Conservation (phyloP, 23 tunicate species). For the Clavelina lepadiformis region DNA sequence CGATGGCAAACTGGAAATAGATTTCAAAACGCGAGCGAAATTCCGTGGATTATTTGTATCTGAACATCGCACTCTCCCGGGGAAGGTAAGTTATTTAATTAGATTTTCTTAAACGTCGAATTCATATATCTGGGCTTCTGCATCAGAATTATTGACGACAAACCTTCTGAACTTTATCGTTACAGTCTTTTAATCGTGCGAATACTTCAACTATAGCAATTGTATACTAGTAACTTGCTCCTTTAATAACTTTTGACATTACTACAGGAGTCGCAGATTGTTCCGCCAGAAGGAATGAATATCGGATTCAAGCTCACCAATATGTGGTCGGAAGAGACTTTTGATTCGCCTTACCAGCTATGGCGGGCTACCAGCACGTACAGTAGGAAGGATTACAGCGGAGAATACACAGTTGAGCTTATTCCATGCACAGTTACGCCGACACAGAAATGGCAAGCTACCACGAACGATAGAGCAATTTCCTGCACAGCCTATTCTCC, state of each 20-base stretch:
- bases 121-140: too few species aligned
- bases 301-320: conserved; percentile 63
- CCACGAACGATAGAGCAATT: conserved; percentile 19
- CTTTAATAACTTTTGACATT: neutral
- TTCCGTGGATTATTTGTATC: conserved; percentile 92
- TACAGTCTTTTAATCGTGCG: too few species aligned
- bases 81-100: conserved; percentile 43
- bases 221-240: neutral
- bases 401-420: conserved; percentile 77
- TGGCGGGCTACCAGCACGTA: conserved; percentile 96
- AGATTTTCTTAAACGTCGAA: too few species aligned
- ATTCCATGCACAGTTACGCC: conserved; percentile 92
- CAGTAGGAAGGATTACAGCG: conserved; percentile 98
- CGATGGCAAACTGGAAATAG: conserved; percentile 79
- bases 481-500: conserved; percentile 86
- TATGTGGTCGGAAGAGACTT: conserved; percentile 77
- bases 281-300: conserved; percentile 89
- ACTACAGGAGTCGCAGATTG: conserved; percentile 50
- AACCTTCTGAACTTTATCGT: too few species aligned
- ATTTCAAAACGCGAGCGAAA: conserved; percentile 73
- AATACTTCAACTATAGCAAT: too few species aligned
- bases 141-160: too few species aligned
- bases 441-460: conserved; percentile 66
- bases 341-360: conserved; percentile 86
- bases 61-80: conserved; percentile 67